Percentiles rank a stretch among this genome's conserved stretches.
These are phyloP conservation scores for Poecilia velifera DNA, from an alignment of 2,797 vertebrate species.

Conservation along the genomic window DNA sequence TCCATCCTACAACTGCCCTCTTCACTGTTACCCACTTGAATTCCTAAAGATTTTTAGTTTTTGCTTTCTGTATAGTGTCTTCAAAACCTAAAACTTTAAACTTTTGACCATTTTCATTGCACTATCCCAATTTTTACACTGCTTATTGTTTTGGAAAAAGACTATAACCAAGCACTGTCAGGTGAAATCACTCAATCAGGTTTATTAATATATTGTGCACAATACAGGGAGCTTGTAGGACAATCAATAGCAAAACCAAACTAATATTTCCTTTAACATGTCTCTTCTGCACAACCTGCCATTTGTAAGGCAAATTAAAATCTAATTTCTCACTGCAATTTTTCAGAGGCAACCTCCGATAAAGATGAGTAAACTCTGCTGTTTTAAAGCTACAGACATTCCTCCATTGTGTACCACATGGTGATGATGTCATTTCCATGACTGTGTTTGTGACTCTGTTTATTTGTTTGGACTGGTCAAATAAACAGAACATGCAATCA, in stretches of 20 bases:
- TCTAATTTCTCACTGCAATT: background rate
- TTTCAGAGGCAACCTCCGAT: background rate
- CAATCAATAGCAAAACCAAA: too few relatives aligned
- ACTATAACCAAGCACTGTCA: too few relatives aligned
- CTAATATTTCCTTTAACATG: too few relatives aligned
- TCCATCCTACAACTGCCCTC: slow-evolving; percentile 17
- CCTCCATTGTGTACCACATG: background rate
- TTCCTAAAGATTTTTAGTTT: background rate
- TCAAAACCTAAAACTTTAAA: background rate
- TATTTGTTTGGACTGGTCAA: background rate
- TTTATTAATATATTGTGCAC: too few relatives aligned
- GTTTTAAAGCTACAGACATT: background rate
- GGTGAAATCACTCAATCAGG: too few relatives aligned
- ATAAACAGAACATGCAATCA: background rate
- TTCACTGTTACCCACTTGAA: background rate
- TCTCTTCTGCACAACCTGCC: background rate
- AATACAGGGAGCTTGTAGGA: too few relatives aligned
- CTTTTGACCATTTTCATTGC: background rate
- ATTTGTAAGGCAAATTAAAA: background rate
- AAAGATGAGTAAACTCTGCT: background rate
- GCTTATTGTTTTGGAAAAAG: background rate
- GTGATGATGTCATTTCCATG: background rate
- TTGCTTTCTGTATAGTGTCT: background rate
- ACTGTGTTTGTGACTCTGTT: background rate
- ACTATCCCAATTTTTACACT: background rate